Conservation (phyloP, 1,140 invertebrate genomes). For the Lamellibrachia luymesi region DNA sequence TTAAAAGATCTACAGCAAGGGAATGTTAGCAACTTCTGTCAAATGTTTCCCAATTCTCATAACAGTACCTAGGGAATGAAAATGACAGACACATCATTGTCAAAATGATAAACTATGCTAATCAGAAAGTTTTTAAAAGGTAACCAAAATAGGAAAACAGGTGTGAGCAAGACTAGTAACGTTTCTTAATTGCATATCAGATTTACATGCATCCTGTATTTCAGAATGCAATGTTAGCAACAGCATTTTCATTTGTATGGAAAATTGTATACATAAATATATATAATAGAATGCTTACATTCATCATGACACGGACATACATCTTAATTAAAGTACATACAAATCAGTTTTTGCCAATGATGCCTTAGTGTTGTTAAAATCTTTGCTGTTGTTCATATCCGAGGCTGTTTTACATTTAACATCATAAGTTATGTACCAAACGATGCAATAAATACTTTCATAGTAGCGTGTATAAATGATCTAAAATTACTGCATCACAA, state of each 20-base stretch:
- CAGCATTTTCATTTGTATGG: background rate
- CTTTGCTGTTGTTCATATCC: background rate
- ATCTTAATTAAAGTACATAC: background rate
- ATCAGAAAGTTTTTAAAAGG: background rate
- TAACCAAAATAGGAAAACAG: background rate
- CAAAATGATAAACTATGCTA: background rate
- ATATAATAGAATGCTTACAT: background rate
- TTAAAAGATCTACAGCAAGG: background rate
- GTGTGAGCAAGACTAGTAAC: background rate
- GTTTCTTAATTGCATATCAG: background rate
- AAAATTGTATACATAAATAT: background rate
- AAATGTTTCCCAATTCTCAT: background rate
- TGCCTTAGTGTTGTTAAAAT: conserved; percentile 1
- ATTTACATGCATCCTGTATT: background rate
- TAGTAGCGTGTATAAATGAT: background rate
- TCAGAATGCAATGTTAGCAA: background rate
- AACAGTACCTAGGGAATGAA: background rate
- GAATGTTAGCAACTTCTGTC: background rate
- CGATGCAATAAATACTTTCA: conserved; percentile 1
- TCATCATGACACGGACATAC: background rate
- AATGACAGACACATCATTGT: background rate
- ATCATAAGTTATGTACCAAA: background rate
- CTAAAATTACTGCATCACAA: conserved; percentile 1
- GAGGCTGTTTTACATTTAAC: background rate
- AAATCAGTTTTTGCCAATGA: background rate